Evolutionary conservation across 2,888 invertebrate genomes (phyloP).

Genomic region (Marasmarcha lunaedactyla): DNA sequence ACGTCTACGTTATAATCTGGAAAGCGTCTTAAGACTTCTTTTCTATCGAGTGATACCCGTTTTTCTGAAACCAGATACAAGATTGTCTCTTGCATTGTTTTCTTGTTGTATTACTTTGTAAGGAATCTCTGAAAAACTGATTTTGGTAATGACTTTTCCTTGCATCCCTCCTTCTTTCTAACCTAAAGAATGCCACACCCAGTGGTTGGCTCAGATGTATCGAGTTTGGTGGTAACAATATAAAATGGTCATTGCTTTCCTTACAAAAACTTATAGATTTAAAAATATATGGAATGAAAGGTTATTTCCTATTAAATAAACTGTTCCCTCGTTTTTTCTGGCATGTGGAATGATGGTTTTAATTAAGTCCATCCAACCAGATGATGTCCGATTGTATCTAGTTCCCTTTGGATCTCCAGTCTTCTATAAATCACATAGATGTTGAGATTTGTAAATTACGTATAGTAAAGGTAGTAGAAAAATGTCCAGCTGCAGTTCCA

Average conservation of each 20-base stretch:
- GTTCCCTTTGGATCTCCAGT: slow-evolving; percentile 11
- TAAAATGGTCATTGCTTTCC: slow-evolving; percentile 22
- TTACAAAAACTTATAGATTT: slow-evolving; percentile 20
- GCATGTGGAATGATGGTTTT: slow-evolving; percentile 14
- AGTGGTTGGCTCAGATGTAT: slow-evolving; percentile 23
- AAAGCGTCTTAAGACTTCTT: neutral
- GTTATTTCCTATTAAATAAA: slow-evolving; percentile 15
- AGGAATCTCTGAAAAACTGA: neutral
- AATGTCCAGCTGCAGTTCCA: slow-evolving; percentile 10
- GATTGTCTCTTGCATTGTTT: neutral
- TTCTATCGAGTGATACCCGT: neutral
- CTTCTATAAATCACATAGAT: slow-evolving; percentile 3
- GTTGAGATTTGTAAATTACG: slow-evolving; percentile 12
- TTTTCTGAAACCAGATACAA: neutral
- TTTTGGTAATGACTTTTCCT: neutral
- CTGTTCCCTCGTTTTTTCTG: slow-evolving; percentile 17
- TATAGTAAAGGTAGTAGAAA: slow-evolving; percentile 11
- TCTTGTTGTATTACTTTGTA: neutral
- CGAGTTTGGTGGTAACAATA: slow-evolving; percentile 22
- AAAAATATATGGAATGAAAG: slow-evolving; percentile 16
- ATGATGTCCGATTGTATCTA: slow-evolving; percentile 14
- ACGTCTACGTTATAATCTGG: neutral
- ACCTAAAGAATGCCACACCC: slow-evolving; percentile 21
- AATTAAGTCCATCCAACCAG: slow-evolving; percentile 18
- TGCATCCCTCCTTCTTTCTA: slow-evolving; percentile 4